Evolutionary conservation across 92 coral and sea anemone species (phyloP).

Genomic region (Phenganax stokvisi): DNA sequence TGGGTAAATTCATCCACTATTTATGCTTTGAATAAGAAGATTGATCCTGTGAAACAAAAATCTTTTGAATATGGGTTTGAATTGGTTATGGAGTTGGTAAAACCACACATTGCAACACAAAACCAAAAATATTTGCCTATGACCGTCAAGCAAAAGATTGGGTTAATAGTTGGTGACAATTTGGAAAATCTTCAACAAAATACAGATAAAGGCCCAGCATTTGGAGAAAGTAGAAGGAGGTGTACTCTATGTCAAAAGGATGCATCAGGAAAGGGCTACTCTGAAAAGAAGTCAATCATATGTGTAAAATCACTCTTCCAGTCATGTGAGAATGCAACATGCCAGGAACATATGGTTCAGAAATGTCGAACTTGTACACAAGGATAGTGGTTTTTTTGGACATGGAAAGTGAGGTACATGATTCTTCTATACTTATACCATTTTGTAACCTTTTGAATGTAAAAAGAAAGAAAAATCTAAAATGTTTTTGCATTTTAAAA

Average conservation of each 20-base stretch:
- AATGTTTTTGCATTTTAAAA: not conserved
- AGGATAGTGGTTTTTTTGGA: not conserved
- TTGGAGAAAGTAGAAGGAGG: constrained; percentile 13
- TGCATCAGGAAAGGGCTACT: not conserved
- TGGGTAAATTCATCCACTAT: not conserved
- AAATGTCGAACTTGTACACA: not conserved
- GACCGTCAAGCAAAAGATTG: constrained; percentile 1
- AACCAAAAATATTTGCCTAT: not conserved
- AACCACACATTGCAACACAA: not conserved
- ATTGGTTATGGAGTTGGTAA: constrained; percentile 5
- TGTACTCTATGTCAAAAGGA: not conserved
- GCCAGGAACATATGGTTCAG: constrained; percentile 14
- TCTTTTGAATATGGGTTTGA: constrained; percentile 13
- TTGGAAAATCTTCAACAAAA: not conserved
- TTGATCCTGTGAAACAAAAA: not conserved
- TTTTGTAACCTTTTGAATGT: not conserved
- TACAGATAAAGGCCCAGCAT: constrained; percentile 1
- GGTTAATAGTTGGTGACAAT: constrained; percentile 3
- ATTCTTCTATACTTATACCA: not conserved
- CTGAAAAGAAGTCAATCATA: not conserved
- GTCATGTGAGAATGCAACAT: not conserved
- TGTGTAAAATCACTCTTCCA: constrained; percentile 1
- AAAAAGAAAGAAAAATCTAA: not conserved
- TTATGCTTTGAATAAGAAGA: constrained; percentile 8
- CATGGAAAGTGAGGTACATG: not conserved